These are phyloP conservation scores for Ctenicera cuprea DNA, from an alignment of 2,888 invertebrate genomes.

Conservation along the genomic window DNA sequence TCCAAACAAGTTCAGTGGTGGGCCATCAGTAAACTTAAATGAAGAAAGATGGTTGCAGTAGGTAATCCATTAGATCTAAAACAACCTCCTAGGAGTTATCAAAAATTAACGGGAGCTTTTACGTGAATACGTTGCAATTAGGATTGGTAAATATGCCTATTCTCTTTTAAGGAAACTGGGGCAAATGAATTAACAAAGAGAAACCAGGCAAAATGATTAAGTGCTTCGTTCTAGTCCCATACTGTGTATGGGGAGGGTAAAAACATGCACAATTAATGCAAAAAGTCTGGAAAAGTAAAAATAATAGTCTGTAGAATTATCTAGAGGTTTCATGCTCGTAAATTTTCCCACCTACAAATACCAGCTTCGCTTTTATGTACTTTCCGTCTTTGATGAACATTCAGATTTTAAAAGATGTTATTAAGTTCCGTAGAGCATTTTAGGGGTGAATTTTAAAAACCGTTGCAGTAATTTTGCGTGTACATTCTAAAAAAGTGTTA, in stretches of 20 bases:
- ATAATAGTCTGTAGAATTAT: neutral
- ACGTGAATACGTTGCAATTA: neutral
- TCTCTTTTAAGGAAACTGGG: neutral
- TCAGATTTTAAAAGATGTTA: neutral
- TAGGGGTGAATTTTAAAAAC: neutral
- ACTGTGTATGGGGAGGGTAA: neutral
- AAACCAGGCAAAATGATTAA: constrained; percentile 38
- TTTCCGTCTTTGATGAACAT: no score
- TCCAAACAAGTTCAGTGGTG: neutral
- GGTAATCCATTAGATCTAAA: constrained; percentile 3
- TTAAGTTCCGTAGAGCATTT: neutral
- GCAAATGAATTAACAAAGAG: constrained; percentile 31
- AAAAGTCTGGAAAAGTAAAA: constrained; percentile 29
- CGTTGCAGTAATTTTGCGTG: neutral
- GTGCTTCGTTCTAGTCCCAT: neutral
- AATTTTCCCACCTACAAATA: neutral
- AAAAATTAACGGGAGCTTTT: constrained; percentile 1
- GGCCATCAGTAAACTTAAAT: neutral
- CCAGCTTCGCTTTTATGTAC: neutral
- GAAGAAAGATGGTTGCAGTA: neutral
- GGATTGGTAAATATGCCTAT: constrained; percentile 1
- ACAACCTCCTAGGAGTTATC: neutral
- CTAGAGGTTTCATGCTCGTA: neutral
- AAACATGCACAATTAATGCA: constrained; percentile 30
- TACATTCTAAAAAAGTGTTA: neutral